Base-by-base conservation (phyloP, 1,140 invertebrate genomes). In the Cydia pomonella region DNA sequence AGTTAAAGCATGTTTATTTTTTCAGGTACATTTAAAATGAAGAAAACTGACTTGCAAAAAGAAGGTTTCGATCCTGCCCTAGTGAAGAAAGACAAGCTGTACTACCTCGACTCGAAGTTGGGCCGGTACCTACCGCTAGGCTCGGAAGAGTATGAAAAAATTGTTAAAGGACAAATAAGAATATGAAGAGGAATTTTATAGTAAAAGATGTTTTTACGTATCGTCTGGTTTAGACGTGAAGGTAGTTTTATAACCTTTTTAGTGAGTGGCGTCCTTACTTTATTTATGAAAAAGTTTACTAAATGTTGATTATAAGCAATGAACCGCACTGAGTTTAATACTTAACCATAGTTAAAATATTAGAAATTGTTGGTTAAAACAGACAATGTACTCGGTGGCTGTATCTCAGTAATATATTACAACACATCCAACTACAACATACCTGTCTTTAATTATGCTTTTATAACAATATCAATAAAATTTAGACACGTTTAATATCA, bases 41-140 rank as follows among this genome's bases (percentile, higher is more conserved):
- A 97, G 90, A 99, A 99, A 92, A 94, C 96, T 44, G 96, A 98
- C 86, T 94, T 99, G 16, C 97, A 98, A 90, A 97, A 97, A 79
- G 97, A 99, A 89, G 97, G 97, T 13, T 99, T 97, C 87, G 94
- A 99, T 93, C 96, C 97, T 0, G 94, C 93, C 53, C 89, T 93
- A 74, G 95, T 97, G 29, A 95, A 88, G 63, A 82, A 95, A 63
- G 97, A 98, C 87, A 95, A 95, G 85, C 84, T 98, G 2, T 98
- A 96, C 88, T 93, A 93, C 83, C 94, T 97, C 82, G 93, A 95
- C 77, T 72, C 90, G 6, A 95, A 94, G 82, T 93, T 93, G 85
- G 93, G 92, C 12, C 88, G 90, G 74, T 96, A 95, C 80, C 82
- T 95, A 9, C 94, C 93, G 12, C 82, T 98, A 9, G 95, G 95